Base-by-base conservation (phyloP, 2,113 vertebrate genomes). In the Halcyon senegalensis region DNA sequence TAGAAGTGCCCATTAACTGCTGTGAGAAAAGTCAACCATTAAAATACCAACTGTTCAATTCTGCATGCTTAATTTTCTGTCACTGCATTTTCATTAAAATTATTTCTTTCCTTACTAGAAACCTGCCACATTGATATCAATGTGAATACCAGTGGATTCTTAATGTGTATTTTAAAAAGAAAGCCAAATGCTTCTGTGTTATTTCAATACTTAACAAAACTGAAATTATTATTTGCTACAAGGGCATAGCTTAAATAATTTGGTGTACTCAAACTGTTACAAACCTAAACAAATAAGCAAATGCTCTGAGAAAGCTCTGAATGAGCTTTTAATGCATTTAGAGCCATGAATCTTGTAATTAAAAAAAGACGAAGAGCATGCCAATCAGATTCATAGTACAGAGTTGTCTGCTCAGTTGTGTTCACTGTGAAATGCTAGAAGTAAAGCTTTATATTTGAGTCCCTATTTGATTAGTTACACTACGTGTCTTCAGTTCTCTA, bases 41-140 rank as follows among this genome's bases (percentile, higher is more conserved):
- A 64, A 91, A 97, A 96, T 80, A 48, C 17, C 77, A 87, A 58
- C 24, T 84, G 50, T 50, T 92, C 89, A 44, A 66, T 91, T 92
- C 73, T 92, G 51, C 87, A 95, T 96, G 39, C 56, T 96, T 90
- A 59, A 96, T 96, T 94, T 96, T 94, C 58, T 96, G 79, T 80
- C 58, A 41, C 66, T 89, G 11, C 25, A 62, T 89, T 97, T 96
- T 80, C 58, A 91, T 41, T 51, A 82, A 72, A 87, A 93, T 53
- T 62, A 83, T 73, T 93, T 79, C 60, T 94, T 95, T 77, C 63
- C 23, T 91, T 90, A 33, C 63, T 72, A 91, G 77, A 56, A 94
- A 86, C 60, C 62, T 80, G 84, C 62, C 63, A 90, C 44, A 63
- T 67, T 77, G 72, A 88, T 46, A 50, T 27, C 9, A 58, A 77